Evolutionary conservation across 2,888 invertebrate species (phyloP), one percentile per base, ranked within the genome.

Genomic region (Apotomis betuletana): DNA sequence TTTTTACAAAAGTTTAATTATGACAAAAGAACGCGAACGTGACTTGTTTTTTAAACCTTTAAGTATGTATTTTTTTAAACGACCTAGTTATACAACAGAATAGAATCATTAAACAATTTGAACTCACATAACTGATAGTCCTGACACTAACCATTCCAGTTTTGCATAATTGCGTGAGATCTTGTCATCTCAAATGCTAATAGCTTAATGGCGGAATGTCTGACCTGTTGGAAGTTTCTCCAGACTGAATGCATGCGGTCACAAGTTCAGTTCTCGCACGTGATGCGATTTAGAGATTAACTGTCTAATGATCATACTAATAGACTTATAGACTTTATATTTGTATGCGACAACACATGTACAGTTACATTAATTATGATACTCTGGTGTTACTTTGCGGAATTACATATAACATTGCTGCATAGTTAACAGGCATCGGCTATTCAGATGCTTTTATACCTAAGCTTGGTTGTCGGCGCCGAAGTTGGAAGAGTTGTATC

Each of bases 251-350:
- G 44, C 49, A 15, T 4, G 15, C 15, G 61, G 71, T 67, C 67
- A 36, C 27, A 12, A 27, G 71, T 62, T 61, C 61, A 71, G 49
- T 61, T 51, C 67, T 8, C 8, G 71, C 36, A 67, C 71, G 71
- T 71, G 67, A 51, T 49, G 62, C 44, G 70, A 67, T 61, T 67
- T 49, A 46, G 4, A 57, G n/a, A 46, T 60, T 54, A 46, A 4
- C 49, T 54, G 59, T 58, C 36, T 49, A 41, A 52, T 60, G 54
- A 70, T 64, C 13, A 61, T 12, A n/a, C 41, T 27, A 69, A 61
- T 69, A 60, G 46, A 38, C 27, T 27, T 27, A 27, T 1, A 27
- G 2, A 2, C 3, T 15, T 12, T 10, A 27, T 57, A 10, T 57
- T 9, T 57, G 0, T 8, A 9, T 36, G 55, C 3, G 36, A 27